phyloP scores from a whole-genome alignment of 2,113 vertebrate genomes.

The Accipiter cooperii region DNA sequence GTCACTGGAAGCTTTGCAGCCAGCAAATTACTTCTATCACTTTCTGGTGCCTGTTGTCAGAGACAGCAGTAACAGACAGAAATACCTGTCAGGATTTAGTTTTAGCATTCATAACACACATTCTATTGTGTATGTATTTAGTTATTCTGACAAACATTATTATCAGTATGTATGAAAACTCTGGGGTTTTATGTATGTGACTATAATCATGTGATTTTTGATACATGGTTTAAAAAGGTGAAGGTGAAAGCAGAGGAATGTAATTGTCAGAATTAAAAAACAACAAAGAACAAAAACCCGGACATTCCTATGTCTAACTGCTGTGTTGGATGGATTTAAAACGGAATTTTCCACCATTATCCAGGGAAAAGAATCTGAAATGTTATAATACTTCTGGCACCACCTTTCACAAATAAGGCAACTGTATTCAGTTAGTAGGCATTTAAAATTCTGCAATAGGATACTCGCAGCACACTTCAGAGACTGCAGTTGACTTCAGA shows the following conservation, averaged over 20 bases:
- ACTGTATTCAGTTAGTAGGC: slow-evolving; percentile 60
- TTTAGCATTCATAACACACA: background rate
- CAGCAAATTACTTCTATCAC: background rate
- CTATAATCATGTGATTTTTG: background rate
- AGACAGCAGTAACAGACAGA: background rate
- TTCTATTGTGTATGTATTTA: background rate
- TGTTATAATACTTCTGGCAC: slow-evolving; percentile 74
- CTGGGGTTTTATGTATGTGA: background rate
- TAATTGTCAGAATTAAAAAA: background rate
- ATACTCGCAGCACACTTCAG: slow-evolving; percentile 62
- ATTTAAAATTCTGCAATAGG: slow-evolving; percentile 64
- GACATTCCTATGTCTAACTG: slow-evolving; percentile 30
- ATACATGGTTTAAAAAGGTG: background rate
- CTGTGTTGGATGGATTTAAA: slow-evolving; percentile 54
- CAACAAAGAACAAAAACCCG: background rate
- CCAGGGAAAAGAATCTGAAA: slow-evolving; percentile 64
- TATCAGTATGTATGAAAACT: background rate
- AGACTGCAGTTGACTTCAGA: slow-evolving; percentile 65
- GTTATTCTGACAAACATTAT: background rate
- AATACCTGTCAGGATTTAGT: background rate
- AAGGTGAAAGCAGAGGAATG: slow-evolving; percentile 18
- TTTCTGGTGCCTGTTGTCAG: background rate
- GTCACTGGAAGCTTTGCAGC: background rate
- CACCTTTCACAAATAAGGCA: slow-evolving; percentile 58
- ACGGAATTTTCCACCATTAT: slow-evolving; percentile 59